phyloP scores from a whole-genome alignment of 2,888 invertebrate species.

The Lycocerus yunnanus region DNA sequence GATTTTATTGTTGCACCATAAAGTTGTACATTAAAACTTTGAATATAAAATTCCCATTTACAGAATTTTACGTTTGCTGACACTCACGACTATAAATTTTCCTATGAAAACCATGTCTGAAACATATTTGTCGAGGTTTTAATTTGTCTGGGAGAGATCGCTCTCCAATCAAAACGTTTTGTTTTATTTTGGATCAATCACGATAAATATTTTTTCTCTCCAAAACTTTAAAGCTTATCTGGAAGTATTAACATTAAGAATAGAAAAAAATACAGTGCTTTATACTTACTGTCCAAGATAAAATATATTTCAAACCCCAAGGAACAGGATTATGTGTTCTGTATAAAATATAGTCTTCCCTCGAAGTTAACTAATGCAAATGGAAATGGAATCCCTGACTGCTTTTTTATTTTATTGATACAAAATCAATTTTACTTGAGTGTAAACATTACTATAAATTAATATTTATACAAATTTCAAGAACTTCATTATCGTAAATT shows the following conservation, averaged over 20 bases:
- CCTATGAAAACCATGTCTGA: background rate
- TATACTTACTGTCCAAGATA: conserved; percentile 31
- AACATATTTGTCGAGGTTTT: background rate
- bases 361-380: conserved; percentile 34
- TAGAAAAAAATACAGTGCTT: conserved; percentile 30
- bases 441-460: background rate
- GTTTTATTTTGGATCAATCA: background rate
- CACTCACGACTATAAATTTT: background rate
- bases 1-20: conserved; percentile 6
- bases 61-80: conserved; percentile 7
- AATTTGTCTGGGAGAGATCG: conserved; percentile 3
- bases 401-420: conserved; percentile 27
- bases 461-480: background rate
- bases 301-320: conserved; percentile 28
- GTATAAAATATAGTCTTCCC: conserved; percentile 32
- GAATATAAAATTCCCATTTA: conserved; percentile 20
- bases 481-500: background rate
- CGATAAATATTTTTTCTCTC: background rate
- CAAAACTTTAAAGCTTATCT: conserved; percentile 16
- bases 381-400: conserved; percentile 33
- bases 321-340: conserved; percentile 31
- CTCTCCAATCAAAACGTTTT: background rate
- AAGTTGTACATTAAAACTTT: conserved; percentile 17
- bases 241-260: conserved; percentile 21
- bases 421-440: conserved; percentile 23